phyloP scores from a whole-genome alignment of 2,888 invertebrate genomes.

The Oscheius sp. region DNA sequence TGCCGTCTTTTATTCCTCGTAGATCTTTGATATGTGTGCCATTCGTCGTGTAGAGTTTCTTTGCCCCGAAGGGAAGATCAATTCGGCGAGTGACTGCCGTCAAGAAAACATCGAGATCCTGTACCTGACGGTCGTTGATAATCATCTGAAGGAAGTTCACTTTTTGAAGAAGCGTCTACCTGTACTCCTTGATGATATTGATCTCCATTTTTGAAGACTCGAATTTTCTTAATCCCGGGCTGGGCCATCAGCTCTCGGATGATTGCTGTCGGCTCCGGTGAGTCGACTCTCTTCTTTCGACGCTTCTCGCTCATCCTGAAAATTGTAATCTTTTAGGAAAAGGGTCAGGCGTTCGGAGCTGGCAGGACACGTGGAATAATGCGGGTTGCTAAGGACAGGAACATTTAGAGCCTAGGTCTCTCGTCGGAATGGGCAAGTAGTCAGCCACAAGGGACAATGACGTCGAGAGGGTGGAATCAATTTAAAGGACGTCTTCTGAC shows the following conservation, averaged over 20 bases:
- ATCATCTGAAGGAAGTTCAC: slow-evolving; percentile 27
- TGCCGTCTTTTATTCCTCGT: slow-evolving; percentile 30
- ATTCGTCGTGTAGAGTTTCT: slow-evolving; percentile 33
- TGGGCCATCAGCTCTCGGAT: slow-evolving; percentile 31
- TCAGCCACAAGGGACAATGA: too few relatives aligned
- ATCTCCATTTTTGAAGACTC: slow-evolving; percentile 37
- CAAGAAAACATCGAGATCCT: slow-evolving; percentile 34
- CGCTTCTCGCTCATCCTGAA: slow-evolving; percentile 3
- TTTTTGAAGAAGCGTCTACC: slow-evolving; percentile 15
- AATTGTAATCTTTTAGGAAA: not conserved
- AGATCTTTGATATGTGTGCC: slow-evolving; percentile 33
- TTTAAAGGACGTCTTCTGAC: too few relatives aligned
- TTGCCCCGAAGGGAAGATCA: slow-evolving; percentile 35
- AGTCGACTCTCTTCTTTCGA: slow-evolving; percentile 6
- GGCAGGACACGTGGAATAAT: not conserved
- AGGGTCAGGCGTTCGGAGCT: not conserved
- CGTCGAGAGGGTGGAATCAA: too few relatives aligned
- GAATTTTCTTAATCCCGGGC: slow-evolving; percentile 35
- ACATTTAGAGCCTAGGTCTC: not conserved
- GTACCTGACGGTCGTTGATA: slow-evolving; percentile 32
- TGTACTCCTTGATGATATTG: slow-evolving; percentile 34
- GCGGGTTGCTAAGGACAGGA: not conserved
- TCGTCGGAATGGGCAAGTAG: too few relatives aligned
- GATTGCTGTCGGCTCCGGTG: slow-evolving; percentile 23
- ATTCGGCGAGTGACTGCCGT: slow-evolving; percentile 25